These are phyloP conservation scores for Steinernema feltiae DNA, from an alignment of 1,140 invertebrate genomes.

Conservation along the genomic window DNA sequence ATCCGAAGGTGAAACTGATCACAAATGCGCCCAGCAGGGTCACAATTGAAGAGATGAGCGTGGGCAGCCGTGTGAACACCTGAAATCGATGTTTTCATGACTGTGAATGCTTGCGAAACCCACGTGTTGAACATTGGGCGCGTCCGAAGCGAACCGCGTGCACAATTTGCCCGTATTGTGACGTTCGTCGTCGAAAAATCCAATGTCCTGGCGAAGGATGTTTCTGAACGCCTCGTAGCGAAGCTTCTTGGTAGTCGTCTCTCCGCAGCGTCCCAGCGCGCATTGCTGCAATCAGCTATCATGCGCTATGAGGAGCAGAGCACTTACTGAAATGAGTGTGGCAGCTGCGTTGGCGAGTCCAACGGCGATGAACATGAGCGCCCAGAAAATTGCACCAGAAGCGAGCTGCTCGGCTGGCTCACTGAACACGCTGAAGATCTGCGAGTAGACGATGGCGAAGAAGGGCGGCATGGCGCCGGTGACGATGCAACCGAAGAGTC, in stretches of 20 bases:
- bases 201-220: constrained; percentile 62
- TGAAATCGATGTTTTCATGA: constrained; percentile 36
- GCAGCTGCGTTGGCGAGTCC: constrained; percentile 60
- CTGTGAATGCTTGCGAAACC: constrained; percentile 30
- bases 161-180: constrained; percentile 62
- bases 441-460: constrained; percentile 54
- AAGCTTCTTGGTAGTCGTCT: constrained; percentile 61
- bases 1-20: constrained; percentile 60
- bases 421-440: constrained; percentile 61
- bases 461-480: constrained; percentile 50
- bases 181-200: constrained; percentile 62
- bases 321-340: constrained; percentile 59
- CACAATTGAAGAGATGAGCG: constrained; percentile 59
- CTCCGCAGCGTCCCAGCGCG: constrained; percentile 58
- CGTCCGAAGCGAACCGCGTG: constrained; percentile 63
- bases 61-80: constrained; percentile 61
- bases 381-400: constrained; percentile 62
- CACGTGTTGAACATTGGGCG: constrained; percentile 62
- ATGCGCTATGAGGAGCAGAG: neutral
- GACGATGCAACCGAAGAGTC: constrained; percentile 48
- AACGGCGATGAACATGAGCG: constrained; percentile 63
- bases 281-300: constrained; percentile 36
- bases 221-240: constrained; percentile 60
- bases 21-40: constrained; percentile 59
- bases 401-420: constrained; percentile 60